A percentile compares a stretch with the other conserved stretches of the same genome.
Conservation (phyloP, 2,113 vertebrate genomes). For the Chitala chitala region DNA sequence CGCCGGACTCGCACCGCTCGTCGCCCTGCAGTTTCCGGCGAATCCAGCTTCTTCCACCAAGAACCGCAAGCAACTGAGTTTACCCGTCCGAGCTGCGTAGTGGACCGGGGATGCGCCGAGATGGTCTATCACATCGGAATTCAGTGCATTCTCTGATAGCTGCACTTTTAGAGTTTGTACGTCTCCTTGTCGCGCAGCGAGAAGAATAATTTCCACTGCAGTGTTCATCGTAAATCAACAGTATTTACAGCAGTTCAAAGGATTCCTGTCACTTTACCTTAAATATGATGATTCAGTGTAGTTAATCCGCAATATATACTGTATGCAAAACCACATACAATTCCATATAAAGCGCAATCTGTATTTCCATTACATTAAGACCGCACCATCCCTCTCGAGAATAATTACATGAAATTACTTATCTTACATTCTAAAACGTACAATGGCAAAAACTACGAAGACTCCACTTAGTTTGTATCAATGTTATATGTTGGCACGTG, state of each 20-base stretch:
- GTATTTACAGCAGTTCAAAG: no score
- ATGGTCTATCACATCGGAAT: constrained; percentile 61
- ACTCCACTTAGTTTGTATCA: neutral
- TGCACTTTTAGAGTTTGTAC: constrained; percentile 67
- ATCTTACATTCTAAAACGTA: constrained; percentile 4
- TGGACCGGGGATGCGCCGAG: constrained; percentile 81
- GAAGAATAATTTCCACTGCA: constrained; percentile 70
- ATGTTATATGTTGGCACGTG: constrained; percentile 17
- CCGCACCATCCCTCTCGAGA: no score
- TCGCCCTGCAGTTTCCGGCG: constrained; percentile 64
- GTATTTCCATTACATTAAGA: no score
- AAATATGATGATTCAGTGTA: no score
- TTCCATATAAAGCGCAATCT: no score
- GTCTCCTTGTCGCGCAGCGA: constrained; percentile 79
- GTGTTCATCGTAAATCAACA: constrained; percentile 54
- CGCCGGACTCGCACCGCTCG: constrained; percentile 83
- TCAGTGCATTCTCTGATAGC: constrained; percentile 58
- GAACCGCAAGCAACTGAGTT: constrained; percentile 75
- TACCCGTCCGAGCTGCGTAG: constrained; percentile 81
- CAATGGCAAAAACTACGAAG: neutral
- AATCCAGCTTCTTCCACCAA: constrained; percentile 78
- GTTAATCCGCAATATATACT: no score
- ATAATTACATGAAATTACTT: no score
- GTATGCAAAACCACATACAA: no score
- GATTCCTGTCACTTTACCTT: no score